Conservation (phyloP, 2,113 vertebrate genomes). For the Tauraco erythrolophus region DNA sequence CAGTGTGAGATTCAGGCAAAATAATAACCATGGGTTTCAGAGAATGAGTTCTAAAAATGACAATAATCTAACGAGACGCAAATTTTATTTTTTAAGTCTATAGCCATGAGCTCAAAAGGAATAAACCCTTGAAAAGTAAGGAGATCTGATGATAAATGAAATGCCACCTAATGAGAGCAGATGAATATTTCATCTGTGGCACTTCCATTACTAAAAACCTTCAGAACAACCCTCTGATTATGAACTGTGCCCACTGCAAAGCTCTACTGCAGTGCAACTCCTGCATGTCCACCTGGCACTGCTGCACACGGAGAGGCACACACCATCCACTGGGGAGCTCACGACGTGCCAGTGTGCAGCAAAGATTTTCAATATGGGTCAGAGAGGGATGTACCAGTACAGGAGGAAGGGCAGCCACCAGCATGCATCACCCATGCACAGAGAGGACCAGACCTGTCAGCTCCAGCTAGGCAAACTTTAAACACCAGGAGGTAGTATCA, state of each 20-base stretch:
- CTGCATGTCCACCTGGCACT: accelerated
- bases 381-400: neutral
- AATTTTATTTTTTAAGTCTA: neutral
- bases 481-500: neutral
- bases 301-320: neutral
- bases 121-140: neutral
- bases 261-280: neutral
- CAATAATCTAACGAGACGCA: neutral
- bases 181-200: neutral
- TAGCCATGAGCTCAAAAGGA: neutral
- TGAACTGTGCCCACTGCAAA: neutral
- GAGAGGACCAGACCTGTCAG: neutral
- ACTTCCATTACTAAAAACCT: neutral
- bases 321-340: neutral
- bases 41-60: neutral
- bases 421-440: neutral
- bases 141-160: neutral
- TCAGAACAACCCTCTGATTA: neutral
- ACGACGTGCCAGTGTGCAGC: neutral
- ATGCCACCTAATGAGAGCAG: neutral
- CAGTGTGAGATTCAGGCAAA: neutral
- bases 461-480: neutral
- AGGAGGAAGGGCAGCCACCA: neutral
- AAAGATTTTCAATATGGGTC: neutral
- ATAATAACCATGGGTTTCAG: neutral